phyloP scores from a whole-genome alignment of 2,888 invertebrate species.

The Synergus japonicus region DNA sequence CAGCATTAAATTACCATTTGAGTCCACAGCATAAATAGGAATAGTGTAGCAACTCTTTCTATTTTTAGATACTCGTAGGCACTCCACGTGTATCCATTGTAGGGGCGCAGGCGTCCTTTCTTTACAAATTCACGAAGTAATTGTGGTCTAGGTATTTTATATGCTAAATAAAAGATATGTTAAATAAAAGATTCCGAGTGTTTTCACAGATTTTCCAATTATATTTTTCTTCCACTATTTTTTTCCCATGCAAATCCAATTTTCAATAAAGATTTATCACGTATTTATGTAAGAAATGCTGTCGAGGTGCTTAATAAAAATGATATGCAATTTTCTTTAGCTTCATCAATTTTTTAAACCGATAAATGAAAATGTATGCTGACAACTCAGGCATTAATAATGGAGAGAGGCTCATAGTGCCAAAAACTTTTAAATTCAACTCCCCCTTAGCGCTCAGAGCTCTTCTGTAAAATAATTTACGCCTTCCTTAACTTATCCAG shows the following conservation, averaged over 20 bases:
- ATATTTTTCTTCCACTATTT: not conserved
- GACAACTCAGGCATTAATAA: constrained; percentile 3
- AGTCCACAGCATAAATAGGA: constrained; percentile 10
- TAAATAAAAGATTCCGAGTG: not conserved
- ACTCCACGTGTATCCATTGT: not conserved
- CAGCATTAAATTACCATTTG: constrained; percentile 21
- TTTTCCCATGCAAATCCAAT: not conserved
- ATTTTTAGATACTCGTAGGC: constrained; percentile 5
- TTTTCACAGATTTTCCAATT: constrained; percentile 1
- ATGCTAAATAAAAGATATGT: constrained; percentile 11
- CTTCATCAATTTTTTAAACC: not conserved
- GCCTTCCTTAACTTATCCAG: not conserved
- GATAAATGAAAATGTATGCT: not conserved
- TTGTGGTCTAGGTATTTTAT: constrained; percentile 9
- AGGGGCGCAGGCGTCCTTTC: constrained; percentile 6
- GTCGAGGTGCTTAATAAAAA: not conserved
- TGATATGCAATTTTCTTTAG: not conserved
- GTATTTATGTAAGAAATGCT: not conserved
- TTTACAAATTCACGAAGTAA: constrained; percentile 27
- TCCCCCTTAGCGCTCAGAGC: not conserved
- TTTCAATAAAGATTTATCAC: not conserved
- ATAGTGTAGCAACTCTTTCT: constrained; percentile 5
- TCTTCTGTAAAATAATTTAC: constrained; percentile 11
- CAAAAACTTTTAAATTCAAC: not conserved
- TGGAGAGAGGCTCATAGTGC: not conserved